Evolutionary conservation across 2,113 vertebrate genomes (phyloP).

Genomic region (Scortum barcoo): DNA sequence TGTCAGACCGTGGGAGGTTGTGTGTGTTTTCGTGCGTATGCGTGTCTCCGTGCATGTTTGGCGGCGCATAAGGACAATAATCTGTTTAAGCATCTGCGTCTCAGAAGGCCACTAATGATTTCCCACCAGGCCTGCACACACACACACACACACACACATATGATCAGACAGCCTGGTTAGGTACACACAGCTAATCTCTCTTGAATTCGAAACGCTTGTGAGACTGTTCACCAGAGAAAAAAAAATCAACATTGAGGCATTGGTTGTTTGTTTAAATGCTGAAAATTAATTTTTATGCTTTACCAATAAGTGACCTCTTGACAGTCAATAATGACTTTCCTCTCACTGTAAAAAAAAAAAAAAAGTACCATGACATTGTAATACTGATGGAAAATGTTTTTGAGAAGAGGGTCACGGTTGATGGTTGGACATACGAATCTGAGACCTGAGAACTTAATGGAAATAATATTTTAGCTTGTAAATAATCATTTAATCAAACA

Average conservation of each 20-base stretch:
- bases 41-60: not conserved
- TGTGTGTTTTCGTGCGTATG: not conserved
- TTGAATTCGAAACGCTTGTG: not conserved
- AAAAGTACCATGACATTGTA: not conserved
- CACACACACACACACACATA: slow-evolving; percentile 8
- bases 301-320: not conserved
- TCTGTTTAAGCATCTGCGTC: slow-evolving; percentile 65
- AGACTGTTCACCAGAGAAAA: not conserved
- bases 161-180: not conserved
- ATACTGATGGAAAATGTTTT: not conserved
- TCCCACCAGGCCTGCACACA: slow-evolving; percentile 23
- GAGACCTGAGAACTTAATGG: not conserved
- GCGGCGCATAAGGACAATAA: slow-evolving; percentile 59
- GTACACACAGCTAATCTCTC: not conserved
- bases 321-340: not conserved
- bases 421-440: not conserved
- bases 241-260: too few relatives aligned
- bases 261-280: not conserved
- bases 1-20: not conserved
- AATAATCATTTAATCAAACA: not conserved
- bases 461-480: not conserved
- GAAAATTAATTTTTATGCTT: not conserved
- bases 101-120: slow-evolving; percentile 51
- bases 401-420: not conserved
- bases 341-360: not conserved